Conservation (phyloP, 2,888 invertebrate genomes). For the Rotaria sp. region DNA sequence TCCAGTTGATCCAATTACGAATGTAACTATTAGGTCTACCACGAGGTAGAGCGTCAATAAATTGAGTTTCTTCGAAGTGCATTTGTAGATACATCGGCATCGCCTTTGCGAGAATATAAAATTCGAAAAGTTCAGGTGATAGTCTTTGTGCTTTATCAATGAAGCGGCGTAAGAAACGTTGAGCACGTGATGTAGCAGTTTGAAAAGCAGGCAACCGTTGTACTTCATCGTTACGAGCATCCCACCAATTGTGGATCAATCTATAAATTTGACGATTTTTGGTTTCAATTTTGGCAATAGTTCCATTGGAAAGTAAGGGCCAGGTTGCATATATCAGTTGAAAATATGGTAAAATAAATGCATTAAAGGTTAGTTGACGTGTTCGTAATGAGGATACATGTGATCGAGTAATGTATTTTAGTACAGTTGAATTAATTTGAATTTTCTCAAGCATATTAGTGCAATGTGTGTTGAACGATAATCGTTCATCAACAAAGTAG, state of each 20-base stretch:
- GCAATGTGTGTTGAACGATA: neutral
- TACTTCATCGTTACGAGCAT: neutral
- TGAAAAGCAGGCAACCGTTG: neutral
- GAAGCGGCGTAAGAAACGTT: neutral
- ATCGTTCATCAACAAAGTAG: neutral
- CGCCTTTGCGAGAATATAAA: neutral
- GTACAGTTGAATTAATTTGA: neutral
- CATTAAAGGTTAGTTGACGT: neutral
- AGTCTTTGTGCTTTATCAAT: neutral
- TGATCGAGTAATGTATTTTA: neutral
- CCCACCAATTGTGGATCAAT: too few relatives aligned
- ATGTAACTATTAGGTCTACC: too few relatives aligned
- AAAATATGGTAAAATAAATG: neutral
- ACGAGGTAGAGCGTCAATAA: too few relatives aligned
- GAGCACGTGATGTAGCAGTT: neutral
- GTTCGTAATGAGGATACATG: neutral
- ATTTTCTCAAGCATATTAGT: neutral
- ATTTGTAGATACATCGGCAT: neutral
- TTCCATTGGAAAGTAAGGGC: neutral
- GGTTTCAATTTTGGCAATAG: neutral
- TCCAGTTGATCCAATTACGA: too few relatives aligned
- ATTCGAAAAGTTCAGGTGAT: too few relatives aligned
- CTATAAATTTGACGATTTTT: too few relatives aligned
- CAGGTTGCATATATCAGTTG: neutral
- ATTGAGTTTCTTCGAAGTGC: too few relatives aligned